Conservation (phyloP, 2,888 invertebrate genomes). For the Achlya flavicornis region DNA sequence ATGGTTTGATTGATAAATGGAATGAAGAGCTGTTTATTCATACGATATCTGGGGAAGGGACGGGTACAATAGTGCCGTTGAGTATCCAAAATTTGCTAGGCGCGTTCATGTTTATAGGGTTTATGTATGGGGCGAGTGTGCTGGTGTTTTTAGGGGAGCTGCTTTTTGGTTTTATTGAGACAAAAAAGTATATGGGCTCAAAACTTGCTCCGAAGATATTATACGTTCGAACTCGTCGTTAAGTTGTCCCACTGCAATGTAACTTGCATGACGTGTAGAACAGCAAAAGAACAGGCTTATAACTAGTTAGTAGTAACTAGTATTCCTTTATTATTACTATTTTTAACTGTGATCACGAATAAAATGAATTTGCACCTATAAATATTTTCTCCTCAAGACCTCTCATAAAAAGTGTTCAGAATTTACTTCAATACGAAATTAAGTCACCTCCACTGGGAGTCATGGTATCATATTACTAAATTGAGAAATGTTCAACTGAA, state of each 20-base stretch:
- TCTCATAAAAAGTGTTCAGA: too few relatives aligned
- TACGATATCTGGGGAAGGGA: slow-evolving; percentile 46
- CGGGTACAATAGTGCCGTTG: slow-evolving; percentile 63
- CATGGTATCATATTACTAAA: too few relatives aligned
- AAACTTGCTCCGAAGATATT: not conserved
- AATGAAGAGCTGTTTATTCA: slow-evolving; percentile 71
- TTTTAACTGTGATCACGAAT: too few relatives aligned
- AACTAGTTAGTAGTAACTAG: too few relatives aligned
- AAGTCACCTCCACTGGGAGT: too few relatives aligned
- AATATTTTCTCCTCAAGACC: too few relatives aligned
- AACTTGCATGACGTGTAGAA: too few relatives aligned
- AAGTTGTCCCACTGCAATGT: not conserved
- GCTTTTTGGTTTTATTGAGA: slow-evolving; percentile 27
- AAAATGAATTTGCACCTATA: too few relatives aligned
- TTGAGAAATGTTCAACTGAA: not conserved
- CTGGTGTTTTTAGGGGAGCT: slow-evolving; percentile 68
- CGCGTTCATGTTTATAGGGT: slow-evolving; percentile 74
- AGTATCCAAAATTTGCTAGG: slow-evolving; percentile 73
- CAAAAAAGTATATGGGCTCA: slow-evolving; percentile 14
- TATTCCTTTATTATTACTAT: too few relatives aligned
- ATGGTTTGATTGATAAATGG: slow-evolving; percentile 80
- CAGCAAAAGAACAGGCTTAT: too few relatives aligned
- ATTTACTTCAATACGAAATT: too few relatives aligned
- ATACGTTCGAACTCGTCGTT: not conserved
- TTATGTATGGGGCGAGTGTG: slow-evolving; percentile 68